phyloP scores from a whole-genome alignment of 2,888 invertebrate species.

The Nematopogon swammerdamellus region DNA sequence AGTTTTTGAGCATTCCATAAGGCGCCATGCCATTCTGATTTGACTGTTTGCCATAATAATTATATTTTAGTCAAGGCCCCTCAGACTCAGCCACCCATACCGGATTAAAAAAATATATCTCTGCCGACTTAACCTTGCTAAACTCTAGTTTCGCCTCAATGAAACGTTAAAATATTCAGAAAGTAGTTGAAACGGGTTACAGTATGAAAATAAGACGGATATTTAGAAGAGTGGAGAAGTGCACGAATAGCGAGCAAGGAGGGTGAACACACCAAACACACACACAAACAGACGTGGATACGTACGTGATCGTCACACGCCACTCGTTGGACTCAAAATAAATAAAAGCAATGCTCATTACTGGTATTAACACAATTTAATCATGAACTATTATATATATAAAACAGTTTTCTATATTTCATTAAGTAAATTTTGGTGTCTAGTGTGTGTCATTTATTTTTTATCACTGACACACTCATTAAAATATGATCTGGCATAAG shows the following conservation, averaged over 20 bases:
- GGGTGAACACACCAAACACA: conserved; percentile 49
- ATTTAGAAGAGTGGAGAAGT: neutral
- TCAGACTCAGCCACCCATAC: too few relatives aligned
- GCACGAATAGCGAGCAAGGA: conserved; percentile 8
- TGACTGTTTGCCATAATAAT: too few relatives aligned
- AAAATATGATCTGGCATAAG: neutral
- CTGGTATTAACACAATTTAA: conserved; percentile 56
- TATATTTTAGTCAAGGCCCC: too few relatives aligned
- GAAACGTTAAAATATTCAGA: too few relatives aligned
- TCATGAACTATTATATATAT: conserved; percentile 51
- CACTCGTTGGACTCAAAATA: conserved; percentile 52
- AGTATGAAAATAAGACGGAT: too few relatives aligned
- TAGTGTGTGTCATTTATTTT: conserved; percentile 43
- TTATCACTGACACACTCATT: conserved; percentile 35
- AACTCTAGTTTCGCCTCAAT: too few relatives aligned
- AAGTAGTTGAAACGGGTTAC: too few relatives aligned
- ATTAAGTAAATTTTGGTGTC: conserved; percentile 46
- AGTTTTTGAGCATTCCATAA: too few relatives aligned
- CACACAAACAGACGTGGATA: conserved; percentile 43
- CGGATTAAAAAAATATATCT: too few relatives aligned
- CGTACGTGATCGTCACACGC: conserved; percentile 49
- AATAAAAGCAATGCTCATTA: conserved; percentile 53
- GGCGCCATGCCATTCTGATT: too few relatives aligned
- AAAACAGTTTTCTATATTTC: conserved; percentile 28
- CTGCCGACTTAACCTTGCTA: too few relatives aligned